Percentiles rank a stretch among this genome's conserved stretches.
phyloP scores from a whole-genome alignment of 2,888 invertebrate species.

The Eilema sororculum region DNA sequence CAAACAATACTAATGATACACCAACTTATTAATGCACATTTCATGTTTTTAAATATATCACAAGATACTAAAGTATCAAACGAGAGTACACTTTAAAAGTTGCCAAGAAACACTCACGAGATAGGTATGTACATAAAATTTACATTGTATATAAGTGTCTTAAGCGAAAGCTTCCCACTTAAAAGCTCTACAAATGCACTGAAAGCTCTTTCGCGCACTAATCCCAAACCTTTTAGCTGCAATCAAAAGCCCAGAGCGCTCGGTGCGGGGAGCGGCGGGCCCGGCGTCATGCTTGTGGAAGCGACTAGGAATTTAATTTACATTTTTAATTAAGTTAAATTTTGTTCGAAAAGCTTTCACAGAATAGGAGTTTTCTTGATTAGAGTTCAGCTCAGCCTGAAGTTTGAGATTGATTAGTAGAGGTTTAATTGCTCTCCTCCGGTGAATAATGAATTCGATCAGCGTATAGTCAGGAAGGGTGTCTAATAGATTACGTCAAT shows the following conservation, averaged over 20 bases:
- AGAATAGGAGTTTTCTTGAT: constrained; percentile 87
- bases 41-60: constrained; percentile 27
- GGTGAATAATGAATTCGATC: constrained; percentile 87
- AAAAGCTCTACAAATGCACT: constrained; percentile 88
- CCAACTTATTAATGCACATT: constrained; percentile 22
- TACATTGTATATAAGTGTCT: constrained; percentile 87
- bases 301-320: constrained; percentile 87
- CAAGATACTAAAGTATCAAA: constrained; percentile 37
- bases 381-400: constrained; percentile 85
- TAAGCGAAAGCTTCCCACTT: constrained; percentile 87
- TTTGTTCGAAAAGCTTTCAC: constrained; percentile 87
- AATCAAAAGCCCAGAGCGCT: constrained; percentile 86
- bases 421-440: constrained; percentile 85
- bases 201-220: constrained; percentile 88
- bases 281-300: constrained; percentile 85
- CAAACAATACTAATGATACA: constrained; percentile 44
- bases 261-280: constrained; percentile 57
- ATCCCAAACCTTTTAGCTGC: constrained; percentile 88
- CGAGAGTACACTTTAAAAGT: constrained; percentile 42
- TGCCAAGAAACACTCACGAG: constrained; percentile 60
- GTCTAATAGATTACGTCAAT: constrained; percentile 72
- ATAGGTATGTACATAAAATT: constrained; percentile 80
- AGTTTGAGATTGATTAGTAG: constrained; percentile 87
- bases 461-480: constrained; percentile 75
- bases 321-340: constrained; percentile 88